Evolutionary conservation across 2,888 invertebrate genomes (phyloP), one percentile per base, ranked within the genome.

Genomic region (Proisotoma minuta): DNA sequence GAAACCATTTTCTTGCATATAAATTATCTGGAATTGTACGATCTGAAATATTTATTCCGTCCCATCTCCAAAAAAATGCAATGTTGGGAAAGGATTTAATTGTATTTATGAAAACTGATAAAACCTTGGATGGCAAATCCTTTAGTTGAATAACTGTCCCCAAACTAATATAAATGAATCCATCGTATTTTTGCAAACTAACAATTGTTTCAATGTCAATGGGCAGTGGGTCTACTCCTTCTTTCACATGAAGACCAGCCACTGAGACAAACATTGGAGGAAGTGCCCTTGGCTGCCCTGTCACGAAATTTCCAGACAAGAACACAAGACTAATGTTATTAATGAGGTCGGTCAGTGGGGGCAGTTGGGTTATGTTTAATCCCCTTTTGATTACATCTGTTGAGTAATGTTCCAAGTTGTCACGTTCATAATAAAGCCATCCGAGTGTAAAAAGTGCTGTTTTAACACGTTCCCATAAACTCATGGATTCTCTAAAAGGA

Each of bases 1-100:
- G 73, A 26, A 74, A 60, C 74, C 74, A 75, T 20, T 66, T 24
- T n/a, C 61, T 50, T 2, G 70, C 63, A 18, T 65, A 57, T 1
- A 74, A 62, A 59, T 75, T 74, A 10, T 65, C n/a, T 1, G 74
- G 72, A 49, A 69, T 68, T 20, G 59, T 59, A 2, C 40, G 12
- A 1, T 59, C 60, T 22, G 51, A 40, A 1, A 5, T 5, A n/a
- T n/a, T n/a, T n/a, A n/a, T n/a, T 3, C 71, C 73, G 34, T 69
- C 69, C 72, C 73, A 74, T 61, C 73, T 74, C 73, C 74, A 75
- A 4, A 75, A 24, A 50, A 73, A 72, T 27, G 61, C 51, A 2
- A 66, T 39, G 1, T 62, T 52, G 5, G 66, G 66, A 56, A 63
- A 66, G 0, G 51, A n/a, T 20, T 24, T 23, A 10, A 72, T 62